phyloP scores from a whole-genome alignment of 2,113 vertebrate species.

The Pelvicachromis taeniatus region DNA sequence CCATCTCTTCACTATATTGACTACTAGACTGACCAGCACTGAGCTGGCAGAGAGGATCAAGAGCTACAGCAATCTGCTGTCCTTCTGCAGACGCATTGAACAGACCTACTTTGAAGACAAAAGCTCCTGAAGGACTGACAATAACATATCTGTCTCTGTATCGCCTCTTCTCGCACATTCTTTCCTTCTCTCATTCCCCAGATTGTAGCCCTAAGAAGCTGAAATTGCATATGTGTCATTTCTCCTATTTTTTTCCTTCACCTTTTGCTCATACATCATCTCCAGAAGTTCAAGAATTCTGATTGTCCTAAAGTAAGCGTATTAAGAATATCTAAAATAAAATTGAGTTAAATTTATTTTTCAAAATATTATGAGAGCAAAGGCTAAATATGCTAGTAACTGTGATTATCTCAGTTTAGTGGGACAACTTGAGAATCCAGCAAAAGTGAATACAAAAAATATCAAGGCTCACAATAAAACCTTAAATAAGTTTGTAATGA shows the following conservation, averaged over 20 bases:
- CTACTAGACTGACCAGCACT: slow-evolving; percentile 85
- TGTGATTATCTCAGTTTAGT: background rate
- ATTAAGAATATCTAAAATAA: background rate
- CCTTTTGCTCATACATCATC: slow-evolving; percentile 2
- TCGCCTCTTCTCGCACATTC: background rate
- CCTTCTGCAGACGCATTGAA: slow-evolving; percentile 92
- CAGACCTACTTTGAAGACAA: slow-evolving; percentile 79
- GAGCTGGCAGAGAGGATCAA: slow-evolving; percentile 89
- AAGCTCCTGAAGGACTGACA: slow-evolving; percentile 41
- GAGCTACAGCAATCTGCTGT: slow-evolving; percentile 85
- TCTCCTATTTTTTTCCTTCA: background rate
- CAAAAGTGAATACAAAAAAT: background rate
- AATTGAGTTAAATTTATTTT: background rate
- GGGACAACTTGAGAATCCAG: background rate
- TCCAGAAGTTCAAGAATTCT: background rate
- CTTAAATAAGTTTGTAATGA: background rate
- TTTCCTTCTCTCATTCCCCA: slow-evolving; percentile 37
- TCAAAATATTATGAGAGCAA: background rate
- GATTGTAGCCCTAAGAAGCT: background rate
- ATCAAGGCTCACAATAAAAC: background rate
- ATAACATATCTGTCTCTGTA: background rate
- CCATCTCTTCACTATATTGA: slow-evolving; percentile 95
- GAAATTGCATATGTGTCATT: background rate
- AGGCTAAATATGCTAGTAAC: background rate
- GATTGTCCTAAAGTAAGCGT: background rate